A percentile compares a stretch with the other conserved stretches of the same genome.
phyloP scores from a whole-genome alignment of 2,797 vertebrate species.

The Ammospiza maritima region DNA sequence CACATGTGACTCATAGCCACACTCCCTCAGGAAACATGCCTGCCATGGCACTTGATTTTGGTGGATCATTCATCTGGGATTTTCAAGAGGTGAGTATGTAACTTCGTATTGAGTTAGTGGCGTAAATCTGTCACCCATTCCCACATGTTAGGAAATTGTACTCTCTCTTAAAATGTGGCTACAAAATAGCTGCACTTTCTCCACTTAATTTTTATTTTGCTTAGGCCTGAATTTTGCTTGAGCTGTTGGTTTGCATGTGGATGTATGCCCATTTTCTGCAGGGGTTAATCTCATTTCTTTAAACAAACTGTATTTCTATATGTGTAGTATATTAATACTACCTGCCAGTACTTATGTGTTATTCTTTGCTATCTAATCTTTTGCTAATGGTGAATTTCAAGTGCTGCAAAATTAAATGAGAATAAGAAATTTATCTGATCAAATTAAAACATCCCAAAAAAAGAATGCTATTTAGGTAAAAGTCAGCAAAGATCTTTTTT shows the following conservation, averaged over 20 bases:
- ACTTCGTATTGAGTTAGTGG: background rate
- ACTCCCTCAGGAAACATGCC: background rate
- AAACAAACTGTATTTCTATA: background rate
- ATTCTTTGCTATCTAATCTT: background rate
- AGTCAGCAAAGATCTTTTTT: background rate
- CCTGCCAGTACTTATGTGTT: background rate
- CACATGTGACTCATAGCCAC: background rate
- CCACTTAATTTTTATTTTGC: background rate
- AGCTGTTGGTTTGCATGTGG: background rate
- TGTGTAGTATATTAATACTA: background rate
- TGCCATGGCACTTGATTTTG: background rate
- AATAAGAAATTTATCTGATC: slow-evolving; percentile 9
- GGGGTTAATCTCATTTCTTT: background rate
- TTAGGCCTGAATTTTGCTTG: background rate
- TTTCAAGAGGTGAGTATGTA: background rate
- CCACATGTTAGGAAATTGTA: background rate
- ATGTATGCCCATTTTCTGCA: background rate
- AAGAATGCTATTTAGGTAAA: background rate
- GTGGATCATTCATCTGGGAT: background rate
- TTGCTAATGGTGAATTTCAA: background rate
- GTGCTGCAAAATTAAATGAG: slow-evolving; percentile 1
- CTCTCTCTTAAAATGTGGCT: background rate
- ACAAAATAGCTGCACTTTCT: background rate
- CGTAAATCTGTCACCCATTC: background rate
- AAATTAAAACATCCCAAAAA: slow-evolving; percentile 1